A percentile compares a stretch with the other conserved stretches of the same genome.
Conservation (phyloP, 2,888 invertebrate species). For the Exephanes ischioxanthus region DNA sequence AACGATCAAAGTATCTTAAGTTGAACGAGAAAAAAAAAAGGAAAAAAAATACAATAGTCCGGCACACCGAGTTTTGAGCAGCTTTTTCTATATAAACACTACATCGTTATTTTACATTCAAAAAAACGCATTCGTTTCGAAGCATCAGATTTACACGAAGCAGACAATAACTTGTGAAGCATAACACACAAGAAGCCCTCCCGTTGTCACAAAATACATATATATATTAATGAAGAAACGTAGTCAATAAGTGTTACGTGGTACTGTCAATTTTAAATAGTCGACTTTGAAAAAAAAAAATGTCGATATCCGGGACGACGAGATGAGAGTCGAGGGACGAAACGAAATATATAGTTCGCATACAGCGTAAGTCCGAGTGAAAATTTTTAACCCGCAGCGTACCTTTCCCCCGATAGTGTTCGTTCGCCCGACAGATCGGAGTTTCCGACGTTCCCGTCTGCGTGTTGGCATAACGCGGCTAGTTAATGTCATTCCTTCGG, state of each 20-base stretch:
- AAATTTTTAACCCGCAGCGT: background rate
- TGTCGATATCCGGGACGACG: slow-evolving; percentile 30
- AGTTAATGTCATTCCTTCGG: background rate
- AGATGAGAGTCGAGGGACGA: slow-evolving; percentile 11
- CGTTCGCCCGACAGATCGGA: background rate
- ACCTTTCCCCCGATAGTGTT: background rate
- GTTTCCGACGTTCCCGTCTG: background rate
- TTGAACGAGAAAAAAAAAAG: background rate
- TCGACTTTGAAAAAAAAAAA: slow-evolving; percentile 24
- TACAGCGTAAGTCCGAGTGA: slow-evolving; percentile 4
- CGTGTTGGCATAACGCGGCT: background rate
- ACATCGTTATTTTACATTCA: background rate
- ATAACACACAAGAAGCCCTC: slow-evolving; percentile 16
- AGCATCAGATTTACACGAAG: slow-evolving; percentile 5
- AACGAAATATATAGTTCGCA: slow-evolving; percentile 31
- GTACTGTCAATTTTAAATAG: slow-evolving; percentile 44
- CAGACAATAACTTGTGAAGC: slow-evolving; percentile 52
- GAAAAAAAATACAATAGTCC: background rate
- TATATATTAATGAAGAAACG: slow-evolving; percentile 10
- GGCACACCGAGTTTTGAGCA: slow-evolving; percentile 9
- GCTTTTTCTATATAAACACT: background rate
- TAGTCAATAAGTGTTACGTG: slow-evolving; percentile 57
- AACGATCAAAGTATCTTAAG: slow-evolving; percentile 31
- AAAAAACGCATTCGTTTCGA: background rate
- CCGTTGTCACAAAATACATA: slow-evolving; percentile 40